Evolutionary conservation across 2,797 vertebrate genomes (phyloP).

Genomic region (Gobio occitaniae): DNA sequence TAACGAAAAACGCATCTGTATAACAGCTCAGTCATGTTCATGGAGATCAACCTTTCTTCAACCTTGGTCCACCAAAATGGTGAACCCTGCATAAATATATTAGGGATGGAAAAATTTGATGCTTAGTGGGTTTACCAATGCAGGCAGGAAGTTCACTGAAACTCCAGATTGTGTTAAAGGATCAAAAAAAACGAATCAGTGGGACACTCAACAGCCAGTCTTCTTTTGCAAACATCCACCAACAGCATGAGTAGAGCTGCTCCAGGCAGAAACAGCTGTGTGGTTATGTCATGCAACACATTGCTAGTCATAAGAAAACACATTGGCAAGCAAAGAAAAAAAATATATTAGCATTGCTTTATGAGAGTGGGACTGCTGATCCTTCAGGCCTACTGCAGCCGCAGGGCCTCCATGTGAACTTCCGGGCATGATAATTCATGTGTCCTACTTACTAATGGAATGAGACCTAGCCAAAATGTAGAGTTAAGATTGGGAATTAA

Average conservation of each 20-base stretch:
- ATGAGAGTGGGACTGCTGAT: background rate
- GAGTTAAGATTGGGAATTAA: background rate
- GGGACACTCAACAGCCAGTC: background rate
- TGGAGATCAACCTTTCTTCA: background rate
- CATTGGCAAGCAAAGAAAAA: background rate
- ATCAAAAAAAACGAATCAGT: background rate
- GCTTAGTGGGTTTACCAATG: background rate
- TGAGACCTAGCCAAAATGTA: background rate
- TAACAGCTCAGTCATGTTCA: background rate
- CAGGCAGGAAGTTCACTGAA: background rate
- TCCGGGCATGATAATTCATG: background rate
- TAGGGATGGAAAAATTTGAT: background rate
- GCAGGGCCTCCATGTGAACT: background rate
- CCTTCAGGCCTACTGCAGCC: background rate
- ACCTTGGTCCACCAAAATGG: background rate
- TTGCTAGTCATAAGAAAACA: background rate
- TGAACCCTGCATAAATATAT: background rate
- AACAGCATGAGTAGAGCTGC: background rate
- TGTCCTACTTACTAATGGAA: background rate
- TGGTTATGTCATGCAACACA: background rate
- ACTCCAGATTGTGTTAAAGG: background rate
- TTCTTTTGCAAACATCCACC: background rate
- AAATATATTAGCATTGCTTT: background rate
- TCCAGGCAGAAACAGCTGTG: conserved; percentile 26
- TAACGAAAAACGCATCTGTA: background rate